Percentiles rank a stretch among this genome's conserved stretches.
Conservation (phyloP, 2,113 vertebrate species). For the Rhea pennata region DNA sequence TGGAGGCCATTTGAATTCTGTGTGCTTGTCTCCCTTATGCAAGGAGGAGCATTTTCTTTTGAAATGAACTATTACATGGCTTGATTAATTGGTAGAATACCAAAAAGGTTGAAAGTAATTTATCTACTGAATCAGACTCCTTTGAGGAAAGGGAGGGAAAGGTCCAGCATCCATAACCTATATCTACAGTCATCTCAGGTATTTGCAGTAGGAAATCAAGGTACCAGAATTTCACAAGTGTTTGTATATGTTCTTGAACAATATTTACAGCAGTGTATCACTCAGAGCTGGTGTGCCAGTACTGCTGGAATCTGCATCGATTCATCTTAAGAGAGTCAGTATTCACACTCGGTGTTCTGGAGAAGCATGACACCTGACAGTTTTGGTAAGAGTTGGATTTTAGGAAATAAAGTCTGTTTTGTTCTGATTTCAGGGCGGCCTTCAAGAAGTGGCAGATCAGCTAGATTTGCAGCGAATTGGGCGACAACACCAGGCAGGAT, state of each 20-base stretch:
- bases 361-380: not conserved
- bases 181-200: not conserved
- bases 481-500: slow-evolving; percentile 96
- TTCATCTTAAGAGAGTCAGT: not conserved
- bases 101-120: not conserved
- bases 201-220: not conserved
- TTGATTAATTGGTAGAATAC: not conserved
- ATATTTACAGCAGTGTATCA: not conserved
- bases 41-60: not conserved
- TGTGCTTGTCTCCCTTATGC: not conserved
- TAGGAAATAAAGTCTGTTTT: not conserved
- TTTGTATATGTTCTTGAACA: not conserved
- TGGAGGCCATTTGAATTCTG: not conserved
- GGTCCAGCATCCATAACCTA: not conserved
- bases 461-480: slow-evolving; percentile 96
- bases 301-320: not conserved
- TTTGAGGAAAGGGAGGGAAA: slow-evolving; percentile 10
- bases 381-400: not conserved
- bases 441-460: slow-evolving; percentile 98
- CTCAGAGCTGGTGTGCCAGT: not conserved
- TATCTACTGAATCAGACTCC: slow-evolving; percentile 10
- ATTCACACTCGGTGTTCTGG: not conserved
- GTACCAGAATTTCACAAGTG: not conserved
- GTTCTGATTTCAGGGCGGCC: slow-evolving; percentile 83
- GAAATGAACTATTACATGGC: not conserved